Evolutionary conservation across 2,888 invertebrate species (phyloP).

Genomic region (Drosophila paranaensis): DNA sequence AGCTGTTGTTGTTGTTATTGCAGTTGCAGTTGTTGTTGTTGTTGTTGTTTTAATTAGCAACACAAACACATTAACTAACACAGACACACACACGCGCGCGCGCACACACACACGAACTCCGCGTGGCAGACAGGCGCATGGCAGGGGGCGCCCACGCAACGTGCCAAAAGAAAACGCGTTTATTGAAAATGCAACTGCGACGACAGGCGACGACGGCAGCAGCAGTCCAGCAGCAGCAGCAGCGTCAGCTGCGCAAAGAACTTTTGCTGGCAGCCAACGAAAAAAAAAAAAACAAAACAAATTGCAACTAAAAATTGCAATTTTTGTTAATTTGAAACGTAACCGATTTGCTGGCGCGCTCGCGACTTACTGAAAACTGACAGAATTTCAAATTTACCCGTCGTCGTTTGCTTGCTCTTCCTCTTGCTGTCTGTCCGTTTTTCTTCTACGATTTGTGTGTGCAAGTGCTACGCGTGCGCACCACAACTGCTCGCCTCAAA

Average conservation of each 20-base stretch:
- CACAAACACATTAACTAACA: conserved; percentile 70
- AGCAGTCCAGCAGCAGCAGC: conserved; percentile 9
- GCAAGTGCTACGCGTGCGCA: conserved; percentile 53
- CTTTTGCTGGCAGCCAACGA: conserved; percentile 34
- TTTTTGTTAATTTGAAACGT: conserved; percentile 40
- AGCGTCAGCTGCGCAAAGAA: conserved; percentile 44
- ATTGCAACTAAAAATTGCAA: conserved; percentile 24
- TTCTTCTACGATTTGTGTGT: conserved; percentile 22
- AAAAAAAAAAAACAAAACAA: conserved; percentile 11
- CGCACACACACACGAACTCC: conserved; percentile 15
- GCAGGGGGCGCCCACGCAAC: conserved; percentile 68
- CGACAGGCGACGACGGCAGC: conserved; percentile 42
- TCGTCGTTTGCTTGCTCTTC: conserved; percentile 22
- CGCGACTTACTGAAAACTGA: conserved; percentile 57
- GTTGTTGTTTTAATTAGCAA: conserved; percentile 70
- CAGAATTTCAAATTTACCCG: conserved; percentile 46
- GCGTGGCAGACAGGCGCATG: conserved; percentile 48
- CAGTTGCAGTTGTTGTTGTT: conserved; percentile 36
- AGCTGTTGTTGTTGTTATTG: conserved; percentile 31
- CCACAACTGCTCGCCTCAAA: conserved; percentile 52
- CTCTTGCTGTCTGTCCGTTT: conserved; percentile 19
- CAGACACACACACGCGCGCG: conserved; percentile 36
- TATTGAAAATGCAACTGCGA: conserved; percentile 69
- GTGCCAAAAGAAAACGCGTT: conserved; percentile 74
- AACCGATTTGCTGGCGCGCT: conserved; percentile 59